A percentile compares a stretch with the other conserved stretches of the same genome.
Evolutionary conservation across 2,797 vertebrate genomes (phyloP).

Genomic region (Eulemur mongoz): DNA sequence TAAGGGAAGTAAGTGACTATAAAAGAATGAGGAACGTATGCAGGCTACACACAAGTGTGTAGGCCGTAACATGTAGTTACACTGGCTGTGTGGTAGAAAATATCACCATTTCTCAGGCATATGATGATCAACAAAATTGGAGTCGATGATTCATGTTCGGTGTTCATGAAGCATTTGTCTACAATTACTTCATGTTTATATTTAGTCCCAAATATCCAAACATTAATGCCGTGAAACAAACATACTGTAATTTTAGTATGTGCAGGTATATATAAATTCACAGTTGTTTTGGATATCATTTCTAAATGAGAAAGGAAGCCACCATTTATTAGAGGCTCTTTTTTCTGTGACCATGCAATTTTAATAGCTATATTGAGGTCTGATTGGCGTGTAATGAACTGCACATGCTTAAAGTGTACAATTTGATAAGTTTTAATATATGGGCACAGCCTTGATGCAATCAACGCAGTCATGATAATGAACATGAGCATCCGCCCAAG

Average conservation of each 20-base stretch:
- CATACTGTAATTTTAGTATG: neutral
- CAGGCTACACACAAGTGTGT: fast-evolving
- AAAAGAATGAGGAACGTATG: neutral
- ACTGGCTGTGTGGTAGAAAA: neutral
- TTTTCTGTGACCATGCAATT: neutral
- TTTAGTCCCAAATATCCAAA: neutral
- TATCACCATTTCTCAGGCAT: fast-evolving
- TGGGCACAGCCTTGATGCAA: neutral
- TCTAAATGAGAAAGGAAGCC: neutral
- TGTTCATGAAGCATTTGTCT: neutral
- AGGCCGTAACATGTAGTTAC: fast-evolving
- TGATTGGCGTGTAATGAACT: neutral
- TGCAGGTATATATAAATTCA: no score
- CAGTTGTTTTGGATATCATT: neutral
- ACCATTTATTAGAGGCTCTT: neutral
- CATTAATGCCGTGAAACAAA: neutral
- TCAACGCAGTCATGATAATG: neutral
- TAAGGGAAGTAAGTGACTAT: neutral
- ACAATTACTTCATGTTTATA: neutral
- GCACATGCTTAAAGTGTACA: neutral
- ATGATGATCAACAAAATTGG: neutral
- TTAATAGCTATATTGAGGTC: neutral
- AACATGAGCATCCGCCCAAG: neutral
- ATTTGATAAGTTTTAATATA: neutral
- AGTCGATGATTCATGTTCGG: neutral